Evolutionary conservation across 1,140 invertebrate genomes (phyloP).

Genomic region (Drosophila neocordata): DNA sequence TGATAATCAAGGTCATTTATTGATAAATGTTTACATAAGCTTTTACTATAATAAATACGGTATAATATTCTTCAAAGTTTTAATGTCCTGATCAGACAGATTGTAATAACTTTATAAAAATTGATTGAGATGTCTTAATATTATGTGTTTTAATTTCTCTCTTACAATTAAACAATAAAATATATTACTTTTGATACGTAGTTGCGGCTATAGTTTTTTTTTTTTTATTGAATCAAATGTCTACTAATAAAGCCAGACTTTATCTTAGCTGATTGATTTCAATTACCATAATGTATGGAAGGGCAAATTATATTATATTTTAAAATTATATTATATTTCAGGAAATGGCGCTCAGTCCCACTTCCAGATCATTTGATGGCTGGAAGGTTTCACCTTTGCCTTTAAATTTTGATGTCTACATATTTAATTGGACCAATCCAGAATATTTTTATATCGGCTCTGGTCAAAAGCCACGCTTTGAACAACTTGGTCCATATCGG

Average conservation of each 20-base stretch:
- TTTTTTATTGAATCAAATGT: constrained; percentile 4
- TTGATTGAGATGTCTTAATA: no score
- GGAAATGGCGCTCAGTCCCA: constrained; percentile 86
- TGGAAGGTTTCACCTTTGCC: constrained; percentile 91
- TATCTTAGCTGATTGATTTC: constrained; percentile 6
- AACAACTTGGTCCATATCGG: constrained; percentile 90
- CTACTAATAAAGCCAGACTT: not conserved
- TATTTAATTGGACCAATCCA: constrained; percentile 93
- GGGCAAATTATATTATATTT: no score
- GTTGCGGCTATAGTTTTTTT: no score
- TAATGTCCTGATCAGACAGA: no score
- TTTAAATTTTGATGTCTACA: constrained; percentile 89
- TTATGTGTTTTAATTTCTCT: no score
- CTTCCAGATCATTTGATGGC: constrained; percentile 85
- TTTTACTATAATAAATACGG: no score
- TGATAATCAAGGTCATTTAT: not conserved
- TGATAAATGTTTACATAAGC: not conserved
- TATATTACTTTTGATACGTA: no score
- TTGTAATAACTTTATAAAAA: no score
- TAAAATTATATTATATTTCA: no score
- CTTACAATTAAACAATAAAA: no score
- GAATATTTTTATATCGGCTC: constrained; percentile 84
- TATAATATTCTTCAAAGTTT: no score
- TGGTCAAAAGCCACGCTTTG: constrained; percentile 86
- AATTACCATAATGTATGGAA: no score